A percentile compares a stretch with the other conserved stretches of the same genome.
Evolutionary conservation across 2,888 invertebrate genomes (phyloP).

Genomic region (Lepidochitona cinerea): DNA sequence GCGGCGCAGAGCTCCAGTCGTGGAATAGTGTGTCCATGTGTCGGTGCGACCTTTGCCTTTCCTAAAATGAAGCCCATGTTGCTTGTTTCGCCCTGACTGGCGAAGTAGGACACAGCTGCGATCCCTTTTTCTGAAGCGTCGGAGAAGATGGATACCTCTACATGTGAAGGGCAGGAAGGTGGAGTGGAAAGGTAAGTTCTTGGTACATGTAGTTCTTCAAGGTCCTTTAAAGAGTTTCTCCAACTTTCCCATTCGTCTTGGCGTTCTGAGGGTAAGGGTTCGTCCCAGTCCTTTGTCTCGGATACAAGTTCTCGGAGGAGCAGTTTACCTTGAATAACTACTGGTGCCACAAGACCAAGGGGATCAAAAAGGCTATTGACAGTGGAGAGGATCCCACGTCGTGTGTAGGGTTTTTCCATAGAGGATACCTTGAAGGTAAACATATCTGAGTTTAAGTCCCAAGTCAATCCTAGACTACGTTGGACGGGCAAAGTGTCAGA

Average conservation of each 20-base stretch:
- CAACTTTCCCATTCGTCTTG: constrained; percentile 26
- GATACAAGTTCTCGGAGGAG: constrained; percentile 31
- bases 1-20: constrained; percentile 21
- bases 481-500: constrained; percentile 8
- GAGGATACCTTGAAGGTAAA: constrained; percentile 22
- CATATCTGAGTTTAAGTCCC: constrained; percentile 29
- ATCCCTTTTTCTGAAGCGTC: constrained; percentile 18
- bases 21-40: constrained; percentile 21
- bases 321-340: constrained; percentile 33
- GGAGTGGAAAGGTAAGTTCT: background rate
- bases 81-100: background rate
- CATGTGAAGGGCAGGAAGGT: background rate
- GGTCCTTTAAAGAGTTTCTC: constrained; percentile 27
- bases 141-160: constrained; percentile 12
- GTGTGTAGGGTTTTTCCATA: constrained; percentile 26
- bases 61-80: constrained; percentile 12
- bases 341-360: constrained; percentile 35
- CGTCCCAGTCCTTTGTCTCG: constrained; percentile 35
- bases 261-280: constrained; percentile 25
- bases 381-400: constrained; percentile 28
- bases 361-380: constrained; percentile 39
- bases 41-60: constrained; percentile 25
- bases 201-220: constrained; percentile 10
- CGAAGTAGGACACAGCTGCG: constrained; percentile 12
- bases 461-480: constrained; percentile 14